Evolutionary conservation across 2,797 vertebrate genomes (phyloP).

Genomic region (Acomys russatus): DNA sequence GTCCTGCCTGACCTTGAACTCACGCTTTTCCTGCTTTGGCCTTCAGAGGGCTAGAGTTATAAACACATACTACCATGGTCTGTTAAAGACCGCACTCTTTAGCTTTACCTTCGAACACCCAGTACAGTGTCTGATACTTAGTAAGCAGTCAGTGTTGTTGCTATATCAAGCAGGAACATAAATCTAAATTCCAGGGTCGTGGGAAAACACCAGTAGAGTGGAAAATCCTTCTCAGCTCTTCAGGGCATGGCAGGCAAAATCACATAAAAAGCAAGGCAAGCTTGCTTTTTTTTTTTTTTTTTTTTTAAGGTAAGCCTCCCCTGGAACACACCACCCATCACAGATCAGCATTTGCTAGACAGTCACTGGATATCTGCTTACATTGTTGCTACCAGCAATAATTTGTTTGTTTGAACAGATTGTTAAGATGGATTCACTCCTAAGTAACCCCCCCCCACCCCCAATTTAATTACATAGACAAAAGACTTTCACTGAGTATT

Average conservation of each 20-base stretch:
- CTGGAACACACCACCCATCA: neutral
- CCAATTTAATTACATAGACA: conserved; percentile 66
- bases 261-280: neutral
- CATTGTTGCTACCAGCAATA: neutral
- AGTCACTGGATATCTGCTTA: neutral
- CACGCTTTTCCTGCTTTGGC: neutral
- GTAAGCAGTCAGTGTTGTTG: neutral
- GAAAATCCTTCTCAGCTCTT: neutral
- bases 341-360: conserved; percentile 42
- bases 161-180: neutral
- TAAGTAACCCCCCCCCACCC: conserved; percentile 18
- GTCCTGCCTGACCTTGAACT: neutral
- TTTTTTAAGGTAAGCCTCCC: neutral
- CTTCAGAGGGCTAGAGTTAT: neutral
- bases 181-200: neutral
- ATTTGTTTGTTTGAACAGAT: conserved; percentile 5
- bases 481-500: conserved; percentile 58
- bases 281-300: neutral
- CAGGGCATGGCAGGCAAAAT: neutral
- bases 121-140: neutral
- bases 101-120: neutral
- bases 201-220: neutral
- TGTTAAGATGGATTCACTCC: conserved; percentile 52
- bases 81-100: neutral
- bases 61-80: neutral